Conservation (phyloP, 2,888 invertebrate genomes). For the Reticulitermes lucifugus region DNA sequence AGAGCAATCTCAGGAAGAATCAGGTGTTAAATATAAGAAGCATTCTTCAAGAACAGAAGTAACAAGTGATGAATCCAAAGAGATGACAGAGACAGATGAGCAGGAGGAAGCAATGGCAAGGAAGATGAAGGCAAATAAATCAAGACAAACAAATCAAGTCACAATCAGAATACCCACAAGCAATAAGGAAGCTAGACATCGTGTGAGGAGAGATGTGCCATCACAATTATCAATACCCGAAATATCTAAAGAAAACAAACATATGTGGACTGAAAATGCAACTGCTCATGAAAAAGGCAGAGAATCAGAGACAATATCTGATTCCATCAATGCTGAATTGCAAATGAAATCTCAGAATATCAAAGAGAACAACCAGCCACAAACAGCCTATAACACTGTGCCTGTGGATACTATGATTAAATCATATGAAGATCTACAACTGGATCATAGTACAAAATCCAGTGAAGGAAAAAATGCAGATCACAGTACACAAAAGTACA, state of each 20-base stretch:
- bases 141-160: background rate
- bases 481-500: background rate
- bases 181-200: background rate
- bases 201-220: background rate
- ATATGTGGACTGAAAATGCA: background rate
- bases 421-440: background rate
- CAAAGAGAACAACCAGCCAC: background rate
- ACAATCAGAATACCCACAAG: background rate
- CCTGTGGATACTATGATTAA: background rate
- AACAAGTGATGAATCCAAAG: background rate
- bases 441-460: background rate
- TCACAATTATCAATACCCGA: background rate
- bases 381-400: background rate
- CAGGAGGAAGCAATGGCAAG: background rate
- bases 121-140: background rate
- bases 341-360: background rate
- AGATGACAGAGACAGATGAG: background rate
- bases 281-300: background rate
- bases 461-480: background rate
- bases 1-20: background rate
- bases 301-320: background rate
- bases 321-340: no score
- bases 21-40: background rate
- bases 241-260: background rate
- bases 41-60: background rate